Evolutionary conservation across 2,113 vertebrate species (phyloP), one percentile per base, ranked within the genome.

Genomic region (Notiomystis cincta): DNA sequence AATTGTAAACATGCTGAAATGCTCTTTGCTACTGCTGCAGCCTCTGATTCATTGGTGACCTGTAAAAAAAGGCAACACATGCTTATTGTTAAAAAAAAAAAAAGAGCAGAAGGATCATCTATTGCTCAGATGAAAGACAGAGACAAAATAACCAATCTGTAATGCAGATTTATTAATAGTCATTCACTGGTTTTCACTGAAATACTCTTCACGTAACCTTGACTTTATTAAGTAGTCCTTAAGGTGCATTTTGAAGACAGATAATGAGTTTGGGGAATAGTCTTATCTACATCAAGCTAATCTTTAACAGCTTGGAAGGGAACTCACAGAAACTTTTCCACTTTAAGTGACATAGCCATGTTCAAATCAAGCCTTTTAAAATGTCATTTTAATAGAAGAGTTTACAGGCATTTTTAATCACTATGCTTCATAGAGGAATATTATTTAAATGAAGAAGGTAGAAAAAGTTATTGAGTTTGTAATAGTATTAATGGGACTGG

Each of bases 151-250:
- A 96, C 94, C 96, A 86, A 57, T 97, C 97, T 98, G 96, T 98
- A 97, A 98, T 96, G 95, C 85, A 97, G 97, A 97, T 97, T 97
- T 98, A 98, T 98, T 98, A 98, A 98, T 97, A 98, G 96, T 96
- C 97, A 97, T 98, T 98, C 97, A 97, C 97, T 96, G 96, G 92
- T 98, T 98, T 98, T 97, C 97, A 96, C 97, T 92, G 97, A 98
- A 98, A 98, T 97, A 97, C 97, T 98, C 98, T 98, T 98, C 97
- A 95, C 0, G 35, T 98, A 98, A 98, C 98, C 98, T 98, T 98
- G 98, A 98, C 98, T 98, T 98, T 98, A 98, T 98, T 98, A 98
- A 98, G 96, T 97, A 98, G 97, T 98, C 98, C 98, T 98, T 98
- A 98, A 98, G 98, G 98, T 98, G 97, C 98, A 98, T 98, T 98